Conservation (phyloP, 37 sponge, comb jelly and placozoan species). For the Halichondria panicea region DNA sequence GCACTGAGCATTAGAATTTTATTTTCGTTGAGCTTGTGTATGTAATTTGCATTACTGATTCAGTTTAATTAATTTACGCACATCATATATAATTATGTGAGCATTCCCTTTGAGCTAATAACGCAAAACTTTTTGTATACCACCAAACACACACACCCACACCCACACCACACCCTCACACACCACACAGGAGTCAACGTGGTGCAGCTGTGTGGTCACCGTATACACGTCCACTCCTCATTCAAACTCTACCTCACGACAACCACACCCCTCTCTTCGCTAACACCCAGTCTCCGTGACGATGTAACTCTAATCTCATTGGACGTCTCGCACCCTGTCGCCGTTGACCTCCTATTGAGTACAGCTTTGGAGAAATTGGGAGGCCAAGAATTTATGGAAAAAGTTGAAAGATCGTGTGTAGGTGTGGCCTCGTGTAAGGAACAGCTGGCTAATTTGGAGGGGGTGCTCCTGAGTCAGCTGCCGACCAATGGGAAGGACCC, state of each 20-base stretch:
- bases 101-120: too few relatives aligned
- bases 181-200: constrained; percentile 16
- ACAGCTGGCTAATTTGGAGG: constrained; percentile 14
- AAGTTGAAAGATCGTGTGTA: neutral
- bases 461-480: constrained; percentile 9
- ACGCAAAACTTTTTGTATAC: too few relatives aligned
- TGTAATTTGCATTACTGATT: too few relatives aligned
- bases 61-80: neutral
- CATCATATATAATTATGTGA: neutral
- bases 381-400: neutral
- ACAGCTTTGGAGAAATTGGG: constrained; percentile 6
- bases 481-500: neutral
- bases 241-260: constrained; percentile 62
- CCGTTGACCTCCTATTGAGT: constrained; percentile 22
- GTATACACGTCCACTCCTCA: constrained; percentile 34
- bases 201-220: constrained; percentile 60
- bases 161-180: neutral
- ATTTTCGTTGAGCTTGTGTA: too few relatives aligned
- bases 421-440: constrained; percentile 15
- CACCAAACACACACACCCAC: neutral
- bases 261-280: constrained; percentile 9
- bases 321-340: constrained; percentile 14
- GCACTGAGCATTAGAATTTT: neutral
- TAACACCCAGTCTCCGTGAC: constrained; percentile 18
- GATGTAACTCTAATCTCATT: constrained; percentile 28